Base-by-base conservation (phyloP, 2,888 invertebrate genomes). In the Aporophyla lueneburgensis region DNA sequence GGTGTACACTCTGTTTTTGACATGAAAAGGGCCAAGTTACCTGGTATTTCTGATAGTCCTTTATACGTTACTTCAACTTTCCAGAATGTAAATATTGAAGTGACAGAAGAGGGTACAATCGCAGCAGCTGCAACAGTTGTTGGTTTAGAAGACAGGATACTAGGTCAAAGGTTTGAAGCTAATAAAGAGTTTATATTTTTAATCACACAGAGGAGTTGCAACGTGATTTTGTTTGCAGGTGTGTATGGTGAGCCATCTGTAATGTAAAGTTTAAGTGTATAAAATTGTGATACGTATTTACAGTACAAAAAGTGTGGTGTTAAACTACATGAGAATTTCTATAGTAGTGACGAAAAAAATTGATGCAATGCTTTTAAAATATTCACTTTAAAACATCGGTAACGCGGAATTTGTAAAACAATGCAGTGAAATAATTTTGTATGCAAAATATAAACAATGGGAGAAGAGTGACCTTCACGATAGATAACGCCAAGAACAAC, bases 81-180 rank as follows among this genome's bases (percentile, higher is more conserved):
- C 24, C 98, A 98, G 89, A 98, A 97, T 87, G 97, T 98, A 0
- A 97, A 97, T 87, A 97, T 98, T 74, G 97, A 98, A 87, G 98
- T 98, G 0, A 97, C 97, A 71, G 98, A 98, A 93, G 97, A 98
- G 89, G 98, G 98, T 0, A 98, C 98, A 0, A 97, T 97, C 5
- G 98, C 98, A 0, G 97, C 97, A 0, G 97, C 97, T 0, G 97
- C 97, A 0, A 97, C 98, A 6, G 96, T 96, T 0, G 92, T 96
- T 0, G 96, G 95, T 1, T 89, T 96, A 63, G 96, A 96, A 89
- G 95, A 96, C 53, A 94, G 96, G 51, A 93, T 96, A 56, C 81
- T 96, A 43, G 94, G 93, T 1, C 97, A 97, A 43, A 96, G 97
- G 83, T 97, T 98, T 86, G 96, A 96, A 85, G 97, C 97, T 0